Conservation (phyloP, 2,797 vertebrate species). For the Graptemys geographica region DNA sequence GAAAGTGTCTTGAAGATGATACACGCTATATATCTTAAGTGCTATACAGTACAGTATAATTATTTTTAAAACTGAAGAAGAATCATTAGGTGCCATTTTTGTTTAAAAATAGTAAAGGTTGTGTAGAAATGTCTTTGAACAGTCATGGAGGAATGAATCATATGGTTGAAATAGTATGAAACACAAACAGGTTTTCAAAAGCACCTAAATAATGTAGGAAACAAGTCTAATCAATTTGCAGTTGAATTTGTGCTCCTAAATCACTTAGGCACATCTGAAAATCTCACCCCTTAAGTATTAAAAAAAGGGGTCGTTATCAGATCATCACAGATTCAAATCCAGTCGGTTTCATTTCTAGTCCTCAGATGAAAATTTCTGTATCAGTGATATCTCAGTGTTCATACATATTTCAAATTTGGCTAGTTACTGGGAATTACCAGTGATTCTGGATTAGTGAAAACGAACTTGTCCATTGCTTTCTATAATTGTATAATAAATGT, state of each 20-base stretch:
- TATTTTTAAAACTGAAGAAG: background rate
- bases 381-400: background rate
- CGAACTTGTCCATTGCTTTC: background rate
- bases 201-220: too few relatives aligned
- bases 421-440: background rate
- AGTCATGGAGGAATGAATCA: background rate
- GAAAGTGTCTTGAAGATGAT: background rate
- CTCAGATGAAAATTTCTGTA: background rate
- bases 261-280: too few relatives aligned
- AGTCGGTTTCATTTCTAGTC: background rate
- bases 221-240: too few relatives aligned
- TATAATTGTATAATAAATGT: background rate
- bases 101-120: too few relatives aligned
- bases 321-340: background rate
- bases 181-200: background rate
- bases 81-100: background rate
- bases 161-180: rapidly evolving
- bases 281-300: background rate
- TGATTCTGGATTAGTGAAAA: background rate
- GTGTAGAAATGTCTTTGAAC: too few relatives aligned
- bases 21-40: background rate
- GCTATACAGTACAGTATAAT: rapidly evolving
- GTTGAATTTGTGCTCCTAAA: too few relatives aligned
- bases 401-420: background rate
- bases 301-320: background rate